Percentiles rank a stretch among this genome's conserved stretches.
phyloP scores from a whole-genome alignment of 2,113 vertebrate species.

The Ascaphus truei region DNA sequence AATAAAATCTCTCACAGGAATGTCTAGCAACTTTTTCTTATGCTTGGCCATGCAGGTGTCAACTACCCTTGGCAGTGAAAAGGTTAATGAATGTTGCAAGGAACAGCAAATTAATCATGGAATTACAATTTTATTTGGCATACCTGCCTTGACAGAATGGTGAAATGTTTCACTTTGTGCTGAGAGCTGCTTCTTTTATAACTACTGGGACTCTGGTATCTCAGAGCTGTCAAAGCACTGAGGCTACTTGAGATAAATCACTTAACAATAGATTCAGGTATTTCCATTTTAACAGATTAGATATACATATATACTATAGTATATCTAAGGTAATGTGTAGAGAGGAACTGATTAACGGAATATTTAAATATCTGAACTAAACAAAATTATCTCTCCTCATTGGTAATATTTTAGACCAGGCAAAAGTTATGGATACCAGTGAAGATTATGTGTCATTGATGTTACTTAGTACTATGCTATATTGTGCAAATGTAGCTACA shows the following conservation, averaged over 20 bases:
- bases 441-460: too few relatives aligned
- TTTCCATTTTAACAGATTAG: slow-evolving; percentile 47
- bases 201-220: slow-evolving; percentile 42
- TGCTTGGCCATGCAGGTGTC: too few relatives aligned
- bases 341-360: slow-evolving; percentile 39
- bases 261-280: slow-evolving; percentile 46
- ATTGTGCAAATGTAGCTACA: too few relatives aligned
- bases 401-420: too few relatives aligned
- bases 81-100: slow-evolving; percentile 11
- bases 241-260: slow-evolving; percentile 55
- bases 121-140: slow-evolving; percentile 36
- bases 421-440: too few relatives aligned
- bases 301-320: too few relatives aligned
- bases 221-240: slow-evolving; percentile 49
- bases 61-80: neutral
- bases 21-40: too few relatives aligned
- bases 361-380: slow-evolving; percentile 44
- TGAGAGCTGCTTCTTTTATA: slow-evolving; percentile 42
- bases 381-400: too few relatives aligned
- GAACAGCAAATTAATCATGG: slow-evolving; percentile 28
- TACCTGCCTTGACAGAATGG: slow-evolving; percentile 36
- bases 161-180: slow-evolving; percentile 42
- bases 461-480: too few relatives aligned
- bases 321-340: slow-evolving; percentile 40
- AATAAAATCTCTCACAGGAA: too few relatives aligned